Evolutionary conservation across 2,113 vertebrate genomes (phyloP), one percentile per base, ranked within the genome.

Genomic region (Urocolius indicus): DNA sequence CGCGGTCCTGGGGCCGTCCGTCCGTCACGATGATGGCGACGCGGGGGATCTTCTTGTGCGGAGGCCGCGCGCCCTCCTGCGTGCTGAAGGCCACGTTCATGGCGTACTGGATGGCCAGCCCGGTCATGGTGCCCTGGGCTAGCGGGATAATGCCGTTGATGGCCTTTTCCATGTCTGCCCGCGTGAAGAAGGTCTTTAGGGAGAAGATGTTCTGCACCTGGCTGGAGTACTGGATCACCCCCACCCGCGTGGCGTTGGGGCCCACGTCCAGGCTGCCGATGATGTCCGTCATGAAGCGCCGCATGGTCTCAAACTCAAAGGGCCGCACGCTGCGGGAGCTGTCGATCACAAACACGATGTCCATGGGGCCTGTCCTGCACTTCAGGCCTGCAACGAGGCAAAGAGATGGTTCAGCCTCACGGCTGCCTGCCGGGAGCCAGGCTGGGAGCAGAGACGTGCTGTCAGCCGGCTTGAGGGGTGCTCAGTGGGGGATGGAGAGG

Each of bases 121-220:
- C 99, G 0, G 99, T 99, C 99, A 99, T 99, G 84, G 99, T 99
- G 54, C 99, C 99, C 97, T 99, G 99, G 27, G 99, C 98, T 72
- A 99, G 97, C 0, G 99, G 99, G 49, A 99, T 87, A 90, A 99
- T 98, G 92, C 98, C 93, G 46, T 98, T 98, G 97, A 99, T 98
- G 96, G 98, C 98, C 45, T 98, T 98, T 95, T 99, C 98, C 98
- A 99, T 99, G 62, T 98, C 97, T 0, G 89, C 96, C 54, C 97
- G 96, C 0, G 95, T 98, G 48, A 94, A 97, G 96, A 98, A 99
- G 5, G 98, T 97, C 87, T 98, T 98, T 66, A 99, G 98, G 34
- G 98, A 99, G 97, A 99, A 99, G 94, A 99, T 98, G 58, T 97
- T 99, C 97, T 99, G 99, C 79, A 99, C 99, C 97, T 99, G 99